Conservation (phyloP, 2,797 vertebrate genomes). For the Macrochelys suwanniensis region DNA sequence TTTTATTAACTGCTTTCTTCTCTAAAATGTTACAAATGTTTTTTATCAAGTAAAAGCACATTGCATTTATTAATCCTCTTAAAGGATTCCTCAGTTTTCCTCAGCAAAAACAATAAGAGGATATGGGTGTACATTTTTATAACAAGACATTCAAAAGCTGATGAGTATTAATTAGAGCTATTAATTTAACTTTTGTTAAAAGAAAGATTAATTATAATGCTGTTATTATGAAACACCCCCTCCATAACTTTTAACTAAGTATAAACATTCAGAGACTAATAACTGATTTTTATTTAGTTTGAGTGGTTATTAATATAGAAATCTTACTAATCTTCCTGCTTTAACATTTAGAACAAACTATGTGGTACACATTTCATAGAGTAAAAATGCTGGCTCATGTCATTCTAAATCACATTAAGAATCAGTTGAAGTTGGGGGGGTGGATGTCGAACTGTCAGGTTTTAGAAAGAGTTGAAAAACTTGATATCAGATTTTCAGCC, state of each 20-base stretch:
- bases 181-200: constrained; percentile 75
- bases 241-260: constrained; percentile 54
- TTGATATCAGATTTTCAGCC: constrained; percentile 76
- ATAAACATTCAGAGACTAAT: constrained; percentile 58
- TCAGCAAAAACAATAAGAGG: constrained; percentile 69
- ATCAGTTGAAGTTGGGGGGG: constrained; percentile 70
- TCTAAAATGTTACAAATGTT: constrained; percentile 61
- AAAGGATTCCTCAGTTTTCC: constrained; percentile 59
- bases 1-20: constrained; percentile 75
- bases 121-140: constrained; percentile 48
- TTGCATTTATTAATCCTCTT: constrained; percentile 69
- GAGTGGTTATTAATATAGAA: constrained; percentile 67
- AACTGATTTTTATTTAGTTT: constrained; percentile 57
- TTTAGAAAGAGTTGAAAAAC: constrained; percentile 76
- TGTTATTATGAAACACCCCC: constrained; percentile 46
- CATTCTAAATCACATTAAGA: constrained; percentile 76
- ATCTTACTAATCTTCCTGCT: constrained; percentile 68
- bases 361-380: constrained; percentile 57
- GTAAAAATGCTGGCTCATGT: constrained; percentile 72
- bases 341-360: constrained; percentile 68
- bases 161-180: constrained; percentile 74
- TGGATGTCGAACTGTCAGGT: constrained; percentile 78
- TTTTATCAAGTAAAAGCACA: constrained; percentile 73
- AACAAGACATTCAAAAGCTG: constrained; percentile 58
- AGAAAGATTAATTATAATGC: constrained; percentile 65